Evolutionary conservation across 37 sponge, comb jelly and placozoan genomes (phyloP), one percentile per base, ranked within the genome.

Genomic region (Halichondria panicea): DNA sequence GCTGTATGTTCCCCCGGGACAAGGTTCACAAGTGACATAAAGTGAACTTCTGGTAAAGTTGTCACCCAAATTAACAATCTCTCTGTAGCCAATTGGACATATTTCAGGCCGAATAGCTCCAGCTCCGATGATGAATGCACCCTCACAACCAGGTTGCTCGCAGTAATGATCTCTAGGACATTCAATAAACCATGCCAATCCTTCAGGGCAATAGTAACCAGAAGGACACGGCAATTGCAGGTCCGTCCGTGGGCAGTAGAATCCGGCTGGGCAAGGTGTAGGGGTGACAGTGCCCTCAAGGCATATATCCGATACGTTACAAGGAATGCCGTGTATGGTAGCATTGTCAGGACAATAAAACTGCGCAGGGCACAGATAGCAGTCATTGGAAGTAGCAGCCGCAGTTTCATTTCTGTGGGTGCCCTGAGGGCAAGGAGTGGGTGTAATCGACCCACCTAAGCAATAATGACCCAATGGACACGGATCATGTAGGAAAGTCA

Each of bases 1-100:
- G 40, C 66, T 65, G 22, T 65, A 65, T 33, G 66, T 65, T n/a
- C 66, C 66, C 22, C 30, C 6, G 11, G 66, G 66, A 65, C 66
- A 65, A 13, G 66, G 66, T 6, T 11, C 6, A 37, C 66, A 65
- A 33, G 40, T 35, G 66, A 13, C 30, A 37, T 36, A 33, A 36
- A 65, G 35, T 65, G 35, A 9, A 37, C 66, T 37, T 65, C 41
- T n/a, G 66, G 66, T 11, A 37, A 58, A 58, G 25, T 58, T 58
- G 12, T 58, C 60, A 24, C 60, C 60, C 12, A 21, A 21, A 58
- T 58, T 58, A n/a, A 58, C 27, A 21, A 58, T 58, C 27, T 58
- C 60, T 27, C 60, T 58, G 25, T 58, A 58, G 15, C 60, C 60
- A 11, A 58, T 21, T 25, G 24, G 15, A 21, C 60, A 58, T 21